Conservation (phyloP, 1,140 invertebrate genomes). For the Pogonomyrmex californicus region DNA sequence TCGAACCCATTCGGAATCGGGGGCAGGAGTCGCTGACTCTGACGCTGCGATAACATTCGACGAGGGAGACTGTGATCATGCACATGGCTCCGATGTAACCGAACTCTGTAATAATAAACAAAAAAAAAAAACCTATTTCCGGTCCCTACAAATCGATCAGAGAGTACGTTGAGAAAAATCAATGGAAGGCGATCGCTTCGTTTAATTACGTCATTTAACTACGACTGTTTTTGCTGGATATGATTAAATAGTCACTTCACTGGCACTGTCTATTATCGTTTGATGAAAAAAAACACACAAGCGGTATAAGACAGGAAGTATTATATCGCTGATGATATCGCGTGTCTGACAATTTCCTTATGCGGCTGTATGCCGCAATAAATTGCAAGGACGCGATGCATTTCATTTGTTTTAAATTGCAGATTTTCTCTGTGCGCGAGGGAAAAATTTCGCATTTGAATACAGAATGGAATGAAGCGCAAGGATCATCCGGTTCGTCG, state of each 20-base stretch:
- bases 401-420: neutral
- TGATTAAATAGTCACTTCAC: neutral
- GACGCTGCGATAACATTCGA: constrained; percentile 19
- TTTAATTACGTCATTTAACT: neutral
- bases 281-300: neutral
- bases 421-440: neutral
- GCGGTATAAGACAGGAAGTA: constrained; percentile 3
- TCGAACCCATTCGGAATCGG: neutral
- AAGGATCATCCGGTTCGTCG: neutral
- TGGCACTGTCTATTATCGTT: constrained; percentile 2
- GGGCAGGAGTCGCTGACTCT: neutral
- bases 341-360: constrained; percentile 19
- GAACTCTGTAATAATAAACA: constrained; percentile 72
- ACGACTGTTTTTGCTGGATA: neutral
- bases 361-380: neutral
- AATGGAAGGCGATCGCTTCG: neutral
- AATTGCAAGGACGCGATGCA: neutral
- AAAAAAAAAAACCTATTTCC: constrained; percentile 57
- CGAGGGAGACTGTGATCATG: constrained; percentile 21
- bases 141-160: neutral
- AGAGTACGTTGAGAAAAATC: constrained; percentile 16
- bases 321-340: constrained; percentile 32
- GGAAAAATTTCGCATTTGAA: neutral
- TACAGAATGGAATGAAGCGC: neutral
- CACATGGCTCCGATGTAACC: constrained; percentile 61